A percentile compares a stretch with the other conserved stretches of the same genome.
These are phyloP conservation scores for Lerista edwardsae DNA, from an alignment of 2,797 vertebrate species.

Conservation along the genomic window DNA sequence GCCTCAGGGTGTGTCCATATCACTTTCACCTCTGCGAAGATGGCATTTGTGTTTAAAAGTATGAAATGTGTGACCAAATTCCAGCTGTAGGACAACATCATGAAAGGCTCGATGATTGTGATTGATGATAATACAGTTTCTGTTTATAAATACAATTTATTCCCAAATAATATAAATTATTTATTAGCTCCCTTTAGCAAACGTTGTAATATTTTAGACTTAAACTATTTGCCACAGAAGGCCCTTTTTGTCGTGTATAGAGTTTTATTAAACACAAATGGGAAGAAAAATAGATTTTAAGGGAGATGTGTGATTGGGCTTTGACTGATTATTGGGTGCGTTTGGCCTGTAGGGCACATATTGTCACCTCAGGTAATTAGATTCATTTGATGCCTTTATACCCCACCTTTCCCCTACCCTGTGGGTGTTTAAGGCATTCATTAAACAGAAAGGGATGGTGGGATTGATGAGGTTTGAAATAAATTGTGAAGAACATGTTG, in stretches of 20 bases:
- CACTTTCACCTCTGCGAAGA: not conserved
- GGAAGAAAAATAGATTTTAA: not conserved
- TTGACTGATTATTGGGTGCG: conserved; percentile 1
- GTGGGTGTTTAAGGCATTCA: conserved; percentile 20
- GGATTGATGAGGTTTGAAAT: not conserved
- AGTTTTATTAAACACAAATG: not conserved
- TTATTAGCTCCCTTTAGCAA: not conserved
- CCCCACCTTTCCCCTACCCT: no score
- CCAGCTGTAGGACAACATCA: not conserved
- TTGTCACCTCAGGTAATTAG: not conserved
- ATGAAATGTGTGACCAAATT: not conserved
- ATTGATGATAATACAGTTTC: conserved; percentile 12
- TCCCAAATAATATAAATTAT: not conserved
- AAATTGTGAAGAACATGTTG: not conserved
- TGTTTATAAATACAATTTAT: conserved; percentile 13
- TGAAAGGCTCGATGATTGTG: not conserved
- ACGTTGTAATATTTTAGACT: conserved; percentile 14
- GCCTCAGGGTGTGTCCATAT: not conserved
- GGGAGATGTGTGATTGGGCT: not conserved
- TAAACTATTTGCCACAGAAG: conserved; percentile 12
- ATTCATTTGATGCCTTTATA: not conserved
- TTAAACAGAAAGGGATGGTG: conserved; percentile 34
- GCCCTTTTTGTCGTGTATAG: conserved; percentile 7
- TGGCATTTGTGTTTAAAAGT: not conserved
- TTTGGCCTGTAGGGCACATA: accelerated